Conservation (phyloP, 2,888 invertebrate genomes). For the Ennomos quercinarius region DNA sequence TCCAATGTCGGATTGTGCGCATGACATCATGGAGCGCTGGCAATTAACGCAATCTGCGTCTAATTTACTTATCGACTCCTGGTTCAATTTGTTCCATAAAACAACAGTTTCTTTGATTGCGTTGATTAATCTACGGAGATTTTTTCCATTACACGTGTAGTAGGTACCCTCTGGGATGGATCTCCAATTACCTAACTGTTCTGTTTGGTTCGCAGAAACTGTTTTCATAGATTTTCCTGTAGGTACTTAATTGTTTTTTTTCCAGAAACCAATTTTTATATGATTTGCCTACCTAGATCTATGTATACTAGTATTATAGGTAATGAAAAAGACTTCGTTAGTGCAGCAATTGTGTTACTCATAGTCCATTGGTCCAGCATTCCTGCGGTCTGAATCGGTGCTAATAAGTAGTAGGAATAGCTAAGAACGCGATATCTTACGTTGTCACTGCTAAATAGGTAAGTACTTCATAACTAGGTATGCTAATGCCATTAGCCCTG, state of each 20-base stretch:
- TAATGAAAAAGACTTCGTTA: too few species aligned
- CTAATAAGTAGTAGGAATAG: too few species aligned
- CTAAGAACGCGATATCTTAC: too few species aligned
- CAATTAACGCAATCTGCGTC: constrained; percentile 26
- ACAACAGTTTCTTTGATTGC: constrained; percentile 12
- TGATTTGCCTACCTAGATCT: too few species aligned
- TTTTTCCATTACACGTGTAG: neutral
- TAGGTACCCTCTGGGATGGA: too few species aligned
- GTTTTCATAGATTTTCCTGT: neutral
- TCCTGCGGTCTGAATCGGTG: neutral
- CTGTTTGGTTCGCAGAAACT: too few species aligned
- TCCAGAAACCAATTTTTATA: neutral
- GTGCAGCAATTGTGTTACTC: too few species aligned
- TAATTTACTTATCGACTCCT: constrained; percentile 33
- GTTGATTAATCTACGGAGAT: constrained; percentile 7
- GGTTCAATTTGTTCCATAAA: constrained; percentile 3
- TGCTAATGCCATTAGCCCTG: too few species aligned
- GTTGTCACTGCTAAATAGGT: too few species aligned
- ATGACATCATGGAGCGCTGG: constrained; percentile 31
- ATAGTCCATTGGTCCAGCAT: neutral
- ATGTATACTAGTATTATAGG: too few species aligned
- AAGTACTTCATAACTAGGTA: too few species aligned
- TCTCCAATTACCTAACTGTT: too few species aligned
- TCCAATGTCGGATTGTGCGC: constrained; percentile 25
- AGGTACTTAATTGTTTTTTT: neutral